These are phyloP conservation scores for Eulemur macaco DNA, from an alignment of 2,113 vertebrate species.

Conservation along the genomic window DNA sequence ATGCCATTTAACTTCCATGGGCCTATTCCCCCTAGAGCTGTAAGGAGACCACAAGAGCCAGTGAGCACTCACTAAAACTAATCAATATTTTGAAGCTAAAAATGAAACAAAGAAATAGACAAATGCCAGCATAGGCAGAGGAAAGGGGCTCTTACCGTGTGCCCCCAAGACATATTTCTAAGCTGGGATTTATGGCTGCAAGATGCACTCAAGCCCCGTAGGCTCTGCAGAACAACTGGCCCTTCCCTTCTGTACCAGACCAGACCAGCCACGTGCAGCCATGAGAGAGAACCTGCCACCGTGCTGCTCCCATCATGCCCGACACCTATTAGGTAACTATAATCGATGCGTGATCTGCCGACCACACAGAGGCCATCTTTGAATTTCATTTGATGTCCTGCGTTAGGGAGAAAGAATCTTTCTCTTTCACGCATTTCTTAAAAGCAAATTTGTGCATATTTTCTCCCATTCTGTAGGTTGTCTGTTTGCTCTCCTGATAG, in stretches of 20 bases:
- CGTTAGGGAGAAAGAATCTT: neutral
- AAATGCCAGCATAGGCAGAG: neutral
- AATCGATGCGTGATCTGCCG: neutral
- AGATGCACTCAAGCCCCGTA: neutral
- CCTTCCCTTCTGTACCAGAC: neutral
- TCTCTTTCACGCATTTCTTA: neutral
- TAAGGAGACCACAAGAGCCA: conserved; percentile 52
- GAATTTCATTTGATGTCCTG: neutral
- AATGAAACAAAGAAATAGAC: conserved; percentile 63
- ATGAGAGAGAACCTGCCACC: neutral
- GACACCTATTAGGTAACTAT: neutral
- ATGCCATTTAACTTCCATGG: conserved; percentile 69
- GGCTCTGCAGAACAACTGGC: neutral
- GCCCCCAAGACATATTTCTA: neutral
- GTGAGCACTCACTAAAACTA: conserved; percentile 55
- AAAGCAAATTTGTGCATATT: neutral
- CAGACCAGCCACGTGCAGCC: neutral
- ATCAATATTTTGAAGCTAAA: conserved; percentile 75
- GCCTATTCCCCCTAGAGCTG: conserved; percentile 20
- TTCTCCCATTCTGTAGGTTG: no score
- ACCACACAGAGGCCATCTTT: neutral
- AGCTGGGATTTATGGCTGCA: neutral
- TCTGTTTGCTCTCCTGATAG: no score
- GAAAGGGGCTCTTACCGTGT: neutral
- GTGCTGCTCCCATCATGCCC: neutral